phyloP scores from a whole-genome alignment of 2,888 invertebrate genomes.

The Athalia rosae region DNA sequence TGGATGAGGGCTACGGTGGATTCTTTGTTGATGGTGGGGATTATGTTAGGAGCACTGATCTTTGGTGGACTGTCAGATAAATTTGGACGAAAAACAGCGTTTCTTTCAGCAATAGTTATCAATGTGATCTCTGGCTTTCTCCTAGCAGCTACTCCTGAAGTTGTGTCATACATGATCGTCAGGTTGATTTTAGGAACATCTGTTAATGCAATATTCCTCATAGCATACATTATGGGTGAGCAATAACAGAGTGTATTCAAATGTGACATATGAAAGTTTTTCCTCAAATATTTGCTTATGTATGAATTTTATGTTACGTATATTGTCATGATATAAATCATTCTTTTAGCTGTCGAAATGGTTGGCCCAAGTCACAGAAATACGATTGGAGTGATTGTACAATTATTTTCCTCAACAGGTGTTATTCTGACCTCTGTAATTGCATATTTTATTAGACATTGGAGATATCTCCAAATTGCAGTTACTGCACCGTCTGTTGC shows the following conservation, averaged over 20 bases:
- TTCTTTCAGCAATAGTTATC: slow-evolving; percentile 82
- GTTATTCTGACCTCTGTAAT: slow-evolving; percentile 81
- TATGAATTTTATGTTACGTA: neutral
- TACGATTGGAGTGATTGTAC: slow-evolving; percentile 82
- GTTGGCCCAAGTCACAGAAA: slow-evolving; percentile 82
- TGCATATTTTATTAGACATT: slow-evolving; percentile 81
- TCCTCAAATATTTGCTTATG: neutral
- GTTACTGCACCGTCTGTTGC: slow-evolving; percentile 81
- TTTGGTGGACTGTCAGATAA: slow-evolving; percentile 85
- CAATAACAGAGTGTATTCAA: neutral
- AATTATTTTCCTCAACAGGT: slow-evolving; percentile 84
- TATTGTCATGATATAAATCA: neutral
- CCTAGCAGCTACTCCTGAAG: slow-evolving; percentile 82
- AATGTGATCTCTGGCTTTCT: slow-evolving; percentile 81
- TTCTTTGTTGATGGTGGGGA: slow-evolving; percentile 83
- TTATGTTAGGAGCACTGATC: slow-evolving; percentile 82
- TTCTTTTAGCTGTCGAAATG: slow-evolving; percentile 79
- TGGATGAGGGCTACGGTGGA: slow-evolving; percentile 81
- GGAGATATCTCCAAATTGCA: slow-evolving; percentile 82
- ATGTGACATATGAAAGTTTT: neutral
- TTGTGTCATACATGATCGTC: slow-evolving; percentile 80
- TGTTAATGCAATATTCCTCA: slow-evolving; percentile 85
- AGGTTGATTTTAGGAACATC: slow-evolving; percentile 83
- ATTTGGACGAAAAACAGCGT: slow-evolving; percentile 82
- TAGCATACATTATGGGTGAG: slow-evolving; percentile 85